Base-by-base conservation (phyloP, 2,797 vertebrate genomes). In the Okamejei kenojei region DNA sequence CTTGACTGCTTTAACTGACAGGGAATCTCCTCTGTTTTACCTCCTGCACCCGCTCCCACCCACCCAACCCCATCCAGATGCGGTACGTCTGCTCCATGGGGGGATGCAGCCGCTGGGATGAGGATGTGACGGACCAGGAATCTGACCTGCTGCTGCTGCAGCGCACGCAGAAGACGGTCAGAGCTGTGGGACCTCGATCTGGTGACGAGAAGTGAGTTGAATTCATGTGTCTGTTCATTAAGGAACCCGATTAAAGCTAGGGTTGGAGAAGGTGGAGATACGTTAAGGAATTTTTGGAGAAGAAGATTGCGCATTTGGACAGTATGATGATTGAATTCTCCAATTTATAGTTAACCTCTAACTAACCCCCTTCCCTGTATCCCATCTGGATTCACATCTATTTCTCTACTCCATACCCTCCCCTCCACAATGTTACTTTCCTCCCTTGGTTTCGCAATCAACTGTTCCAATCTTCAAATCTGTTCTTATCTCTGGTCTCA, bases 121-220 rank as follows among this genome's bases (percentile, higher is more conserved):
- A 97, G 0, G 98, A 98, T 0, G 98, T 98, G 54, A 29, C 96
- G 0, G 98, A 98, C 17, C 94, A 97, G 7, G 98, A 98, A 1
- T 82, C 80, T 93, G 99, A 98, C 86, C 96, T 98, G 7, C 96
- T 99, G 4, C 96, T 99, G 32, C 95, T 99, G 74, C 98, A 99
- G 91, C 97, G 98, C 93, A 99, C 98, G 7, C 99, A 99, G 96
- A 99, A 99, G 96, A 99, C 99, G 0, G 98, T 99, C 15, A 95
- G 99, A 93, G 99, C 99, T 3, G 98, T 99, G 26, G 97, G 97
- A 74, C 98, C 99, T 0, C 98, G 98, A 58, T 99, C 97, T 0
- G 99, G 99, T 94, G 97, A 96, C 19, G 99, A 99, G 95, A 99
- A 99, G 99, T 99, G 95, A 94, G 98, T 86, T 15, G 5, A 1